These are phyloP conservation scores for Pristis pectinata DNA, from an alignment of 2,797 vertebrate species.

Conservation along the genomic window DNA sequence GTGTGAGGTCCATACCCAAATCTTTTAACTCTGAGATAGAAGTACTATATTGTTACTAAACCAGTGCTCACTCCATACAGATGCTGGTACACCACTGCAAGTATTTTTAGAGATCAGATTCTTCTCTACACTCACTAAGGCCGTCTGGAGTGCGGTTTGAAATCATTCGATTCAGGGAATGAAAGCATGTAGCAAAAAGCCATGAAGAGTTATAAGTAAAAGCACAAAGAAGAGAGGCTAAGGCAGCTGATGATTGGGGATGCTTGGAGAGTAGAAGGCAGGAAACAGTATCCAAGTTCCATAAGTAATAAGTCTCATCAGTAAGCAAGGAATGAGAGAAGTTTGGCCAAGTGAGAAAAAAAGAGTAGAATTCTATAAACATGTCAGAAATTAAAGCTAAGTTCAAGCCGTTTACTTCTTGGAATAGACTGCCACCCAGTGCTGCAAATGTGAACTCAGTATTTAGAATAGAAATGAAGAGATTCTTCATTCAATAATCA, in stretches of 20 bases:
- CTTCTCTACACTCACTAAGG: neutral
- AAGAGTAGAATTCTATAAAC: neutral
- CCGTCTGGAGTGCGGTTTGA: neutral
- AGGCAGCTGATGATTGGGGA: neutral
- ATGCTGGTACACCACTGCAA: neutral
- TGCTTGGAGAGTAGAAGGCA: neutral
- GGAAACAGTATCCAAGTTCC: neutral
- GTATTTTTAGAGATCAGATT: neutral
- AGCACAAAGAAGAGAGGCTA: neutral
- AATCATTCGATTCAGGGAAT: neutral
- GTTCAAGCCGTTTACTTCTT: neutral
- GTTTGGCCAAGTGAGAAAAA: too few relatives aligned
- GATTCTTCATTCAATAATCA: constrained; percentile 22
- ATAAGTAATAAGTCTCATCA: neutral
- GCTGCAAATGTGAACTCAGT: neutral
- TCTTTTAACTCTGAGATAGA: neutral
- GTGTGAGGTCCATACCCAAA: neutral
- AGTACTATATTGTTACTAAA: neutral
- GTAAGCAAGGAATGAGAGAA: neutral
- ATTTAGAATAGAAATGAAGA: neutral
- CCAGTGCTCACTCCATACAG: neutral
- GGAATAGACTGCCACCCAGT: constrained; percentile 22
- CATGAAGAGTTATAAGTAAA: neutral
- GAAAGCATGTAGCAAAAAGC: neutral
- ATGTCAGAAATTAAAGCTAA: neutral